Evolutionary conservation across 1,140 invertebrate species (phyloP).

Genomic region (Zaprionus vittiger): DNA sequence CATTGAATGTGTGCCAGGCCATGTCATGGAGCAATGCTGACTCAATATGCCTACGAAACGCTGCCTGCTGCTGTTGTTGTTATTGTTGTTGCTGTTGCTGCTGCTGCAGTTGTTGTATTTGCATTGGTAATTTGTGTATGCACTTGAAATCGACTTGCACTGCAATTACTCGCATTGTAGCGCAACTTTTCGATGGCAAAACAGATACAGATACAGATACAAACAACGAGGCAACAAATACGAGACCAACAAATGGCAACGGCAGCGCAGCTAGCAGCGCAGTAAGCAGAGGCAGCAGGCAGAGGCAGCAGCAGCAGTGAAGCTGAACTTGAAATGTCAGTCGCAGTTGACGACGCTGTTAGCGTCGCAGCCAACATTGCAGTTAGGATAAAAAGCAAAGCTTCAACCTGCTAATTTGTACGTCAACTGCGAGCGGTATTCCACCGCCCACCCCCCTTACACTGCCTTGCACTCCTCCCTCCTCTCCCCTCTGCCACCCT

Average conservation of each 20-base stretch:
- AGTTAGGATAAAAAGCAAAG: constrained; percentile 35
- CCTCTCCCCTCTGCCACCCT: neutral
- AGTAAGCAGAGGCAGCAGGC: neutral
- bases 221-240: constrained; percentile 14
- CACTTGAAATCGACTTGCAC: constrained; percentile 66
- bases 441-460: constrained; percentile 16
- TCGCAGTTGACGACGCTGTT: neutral
- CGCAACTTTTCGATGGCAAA: constrained; percentile 28
- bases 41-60: constrained; percentile 72
- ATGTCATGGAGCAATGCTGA: constrained; percentile 54
- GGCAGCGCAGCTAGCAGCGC: constrained; percentile 11
- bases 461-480: neutral
- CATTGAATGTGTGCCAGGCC: constrained; percentile 61
- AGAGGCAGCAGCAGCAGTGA: constrained; percentile 5
- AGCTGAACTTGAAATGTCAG: constrained; percentile 72
- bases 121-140: constrained; percentile 80
- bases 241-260: neutral
- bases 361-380: neutral
- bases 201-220: constrained; percentile 45
- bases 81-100: constrained; percentile 41
- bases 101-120: constrained; percentile 56
- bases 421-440: constrained; percentile 53
- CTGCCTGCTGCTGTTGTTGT: constrained; percentile 24
- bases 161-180: constrained; percentile 50
- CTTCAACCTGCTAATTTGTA: constrained; percentile 69